Conservation (phyloP, 2,797 vertebrate species). For the Coregonus sp. region DNA sequence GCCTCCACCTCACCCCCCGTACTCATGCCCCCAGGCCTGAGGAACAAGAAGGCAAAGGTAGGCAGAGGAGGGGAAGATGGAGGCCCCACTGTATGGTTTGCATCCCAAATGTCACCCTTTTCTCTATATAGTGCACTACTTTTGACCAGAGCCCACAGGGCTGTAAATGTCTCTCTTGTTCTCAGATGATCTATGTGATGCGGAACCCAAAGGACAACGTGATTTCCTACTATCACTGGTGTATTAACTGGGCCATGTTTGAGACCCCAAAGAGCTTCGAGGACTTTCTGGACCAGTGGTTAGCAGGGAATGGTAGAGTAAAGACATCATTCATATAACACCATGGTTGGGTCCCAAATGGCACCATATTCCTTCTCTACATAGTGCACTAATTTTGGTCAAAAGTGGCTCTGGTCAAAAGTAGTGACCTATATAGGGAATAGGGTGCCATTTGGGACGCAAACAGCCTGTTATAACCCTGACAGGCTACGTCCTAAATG, state of each 20-base stretch:
- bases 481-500: slow-evolving; percentile 47
- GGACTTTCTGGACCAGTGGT: slow-evolving; percentile 55
- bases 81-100: background rate
- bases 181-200: slow-evolving; percentile 65
- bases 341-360: background rate
- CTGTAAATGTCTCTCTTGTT: slow-evolving; percentile 3
- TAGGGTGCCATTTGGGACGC: background rate
- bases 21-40: slow-evolving; percentile 60
- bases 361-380: background rate
- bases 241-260: background rate
- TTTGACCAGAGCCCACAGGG: no score
- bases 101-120: no score
- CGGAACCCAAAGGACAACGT: slow-evolving; percentile 68
- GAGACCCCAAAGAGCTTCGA: slow-evolving; percentile 56
- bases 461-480: background rate
- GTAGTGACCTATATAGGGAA: no score
- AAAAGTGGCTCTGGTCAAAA: background rate
- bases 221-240: slow-evolving; percentile 66
- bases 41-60: slow-evolving; percentile 61
- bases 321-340: background rate
- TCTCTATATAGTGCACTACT: no score
- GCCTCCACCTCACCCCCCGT: slow-evolving; percentile 57
- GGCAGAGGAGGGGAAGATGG: background rate
- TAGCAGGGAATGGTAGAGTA: slow-evolving; percentile 52
- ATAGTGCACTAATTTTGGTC: background rate